A percentile compares a stretch with the other conserved stretches of the same genome.
These are phyloP conservation scores for Heterotis niloticus DNA, from an alignment of 2,113 vertebrate species.

Conservation along the genomic window DNA sequence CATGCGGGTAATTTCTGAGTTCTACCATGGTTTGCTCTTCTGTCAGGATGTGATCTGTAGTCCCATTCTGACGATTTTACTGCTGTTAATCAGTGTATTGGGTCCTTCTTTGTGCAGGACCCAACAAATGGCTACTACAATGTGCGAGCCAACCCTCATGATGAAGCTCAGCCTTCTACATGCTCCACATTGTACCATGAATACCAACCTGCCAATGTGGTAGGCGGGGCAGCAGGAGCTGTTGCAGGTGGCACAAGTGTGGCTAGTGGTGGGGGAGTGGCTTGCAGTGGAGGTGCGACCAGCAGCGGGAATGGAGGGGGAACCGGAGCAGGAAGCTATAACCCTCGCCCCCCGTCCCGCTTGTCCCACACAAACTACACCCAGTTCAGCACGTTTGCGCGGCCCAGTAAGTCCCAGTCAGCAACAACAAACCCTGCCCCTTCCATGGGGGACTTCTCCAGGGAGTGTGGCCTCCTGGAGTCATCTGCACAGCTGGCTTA, in stretches of 20 bases:
- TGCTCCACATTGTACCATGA: conserved; percentile 80
- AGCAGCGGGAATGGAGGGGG: conserved; percentile 43
- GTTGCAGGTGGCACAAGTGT: conserved; percentile 54
- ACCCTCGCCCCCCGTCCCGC: conserved; percentile 77
- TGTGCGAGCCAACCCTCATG: conserved; percentile 79
- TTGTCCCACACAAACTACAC: conserved; percentile 87
- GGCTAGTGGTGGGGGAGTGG: conserved; percentile 56
- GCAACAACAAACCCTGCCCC: conserved; percentile 53
- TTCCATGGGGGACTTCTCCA: conserved; percentile 61
- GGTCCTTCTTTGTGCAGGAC: conserved; percentile 63
- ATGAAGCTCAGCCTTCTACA: conserved; percentile 74
- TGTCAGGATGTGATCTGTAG: not conserved
- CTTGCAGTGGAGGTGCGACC: conserved; percentile 42
- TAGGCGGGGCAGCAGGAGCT: conserved; percentile 39
- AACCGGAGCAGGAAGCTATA: conserved; percentile 67
- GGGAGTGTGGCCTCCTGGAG: conserved; percentile 68
- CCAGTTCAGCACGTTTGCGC: conserved; percentile 81
- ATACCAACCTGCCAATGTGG: conserved; percentile 68
- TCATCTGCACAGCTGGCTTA: conserved; percentile 75
- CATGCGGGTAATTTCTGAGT: too few relatives aligned
- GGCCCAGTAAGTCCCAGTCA: conserved; percentile 56
- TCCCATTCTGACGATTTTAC: not conserved
- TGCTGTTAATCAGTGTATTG: not conserved
- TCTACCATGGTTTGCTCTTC: not conserved
- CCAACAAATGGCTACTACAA: conserved; percentile 97